Conservation (phyloP, 2,797 vertebrate genomes). For the Halcyon leucocephala region DNA sequence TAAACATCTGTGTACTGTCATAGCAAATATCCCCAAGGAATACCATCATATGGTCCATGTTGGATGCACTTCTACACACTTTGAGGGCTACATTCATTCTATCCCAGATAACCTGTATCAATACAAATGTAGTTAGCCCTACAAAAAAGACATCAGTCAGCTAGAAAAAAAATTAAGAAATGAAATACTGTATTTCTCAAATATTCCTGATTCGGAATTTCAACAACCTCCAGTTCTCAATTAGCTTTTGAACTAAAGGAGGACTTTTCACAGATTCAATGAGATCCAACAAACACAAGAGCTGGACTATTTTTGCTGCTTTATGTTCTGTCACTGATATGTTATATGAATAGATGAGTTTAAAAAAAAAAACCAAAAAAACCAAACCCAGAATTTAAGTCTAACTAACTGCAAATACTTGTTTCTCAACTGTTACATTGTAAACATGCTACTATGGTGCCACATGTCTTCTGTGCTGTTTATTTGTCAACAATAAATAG, state of each 20-base stretch:
- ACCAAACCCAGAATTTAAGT: background rate
- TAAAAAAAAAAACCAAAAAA: background rate
- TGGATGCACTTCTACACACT: background rate
- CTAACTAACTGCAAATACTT: constrained; percentile 32
- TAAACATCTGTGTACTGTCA: background rate
- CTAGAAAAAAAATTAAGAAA: background rate
- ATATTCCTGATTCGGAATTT: constrained; percentile 7
- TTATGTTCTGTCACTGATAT: constrained; percentile 46
- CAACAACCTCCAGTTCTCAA: constrained; percentile 3
- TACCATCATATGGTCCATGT: background rate
- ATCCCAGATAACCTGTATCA: background rate
- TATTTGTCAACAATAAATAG: constrained; percentile 26
- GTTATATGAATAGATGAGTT: constrained; percentile 8
- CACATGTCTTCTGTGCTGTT: constrained; percentile 29
- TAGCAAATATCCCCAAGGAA: background rate
- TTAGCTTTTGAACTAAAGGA: constrained; percentile 40
- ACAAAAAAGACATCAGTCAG: background rate
- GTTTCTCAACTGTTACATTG: background rate
- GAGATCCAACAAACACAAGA: constrained; percentile 73
- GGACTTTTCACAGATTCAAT: constrained; percentile 4
- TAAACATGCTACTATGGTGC: background rate
- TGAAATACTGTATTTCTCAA: background rate
- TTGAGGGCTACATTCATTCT: background rate
- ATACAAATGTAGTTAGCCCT: background rate
- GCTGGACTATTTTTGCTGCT: constrained; percentile 73